Evolutionary conservation across 1,140 invertebrate genomes (phyloP).

Genomic region (Euwallacea fornicatus): DNA sequence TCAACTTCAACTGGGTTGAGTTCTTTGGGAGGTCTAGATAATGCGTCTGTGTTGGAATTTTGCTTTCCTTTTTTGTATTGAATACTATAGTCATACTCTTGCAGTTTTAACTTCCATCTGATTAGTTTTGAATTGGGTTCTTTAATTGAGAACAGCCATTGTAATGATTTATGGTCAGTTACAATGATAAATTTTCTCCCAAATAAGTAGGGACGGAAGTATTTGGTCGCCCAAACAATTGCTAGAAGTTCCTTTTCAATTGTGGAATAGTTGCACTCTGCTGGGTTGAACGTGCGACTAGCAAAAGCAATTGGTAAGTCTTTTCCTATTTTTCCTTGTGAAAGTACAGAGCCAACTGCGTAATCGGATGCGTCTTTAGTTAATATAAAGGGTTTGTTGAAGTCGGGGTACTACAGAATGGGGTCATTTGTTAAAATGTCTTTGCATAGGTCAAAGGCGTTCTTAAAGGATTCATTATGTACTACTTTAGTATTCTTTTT

Average conservation of each 20-base stretch:
- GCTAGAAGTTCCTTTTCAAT: slow-evolving; percentile 54
- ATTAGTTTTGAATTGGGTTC: no score
- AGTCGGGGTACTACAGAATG: slow-evolving; percentile 51
- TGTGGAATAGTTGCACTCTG: slow-evolving; percentile 42
- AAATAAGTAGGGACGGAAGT: no score
- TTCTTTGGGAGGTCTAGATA: slow-evolving; percentile 43
- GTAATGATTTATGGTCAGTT: no score
- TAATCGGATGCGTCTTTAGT: slow-evolving; percentile 38
- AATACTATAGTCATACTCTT: no score
- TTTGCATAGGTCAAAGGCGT: no score
- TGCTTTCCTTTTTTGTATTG: slow-evolving; percentile 50
- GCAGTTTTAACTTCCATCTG: no score
- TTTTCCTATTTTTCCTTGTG: slow-evolving; percentile 43
- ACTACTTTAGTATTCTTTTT: no score
- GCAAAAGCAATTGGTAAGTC: slow-evolving; percentile 43
- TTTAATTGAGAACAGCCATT: no score
- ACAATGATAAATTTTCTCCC: no score
- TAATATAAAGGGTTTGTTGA: slow-evolving; percentile 40
- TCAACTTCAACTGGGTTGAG: slow-evolving; percentile 1
- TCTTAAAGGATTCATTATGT: no score
- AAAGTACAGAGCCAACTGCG: slow-evolving; percentile 40
- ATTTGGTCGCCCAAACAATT: no score
- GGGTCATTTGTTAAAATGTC: no score
- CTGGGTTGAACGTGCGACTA: slow-evolving; percentile 35
- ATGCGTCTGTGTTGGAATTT: slow-evolving; percentile 51